Evolutionary conservation across 92 coral and sea anemone species (phyloP), one percentile per base, ranked within the genome.

Genomic region (Epizoanthus ramosus): DNA sequence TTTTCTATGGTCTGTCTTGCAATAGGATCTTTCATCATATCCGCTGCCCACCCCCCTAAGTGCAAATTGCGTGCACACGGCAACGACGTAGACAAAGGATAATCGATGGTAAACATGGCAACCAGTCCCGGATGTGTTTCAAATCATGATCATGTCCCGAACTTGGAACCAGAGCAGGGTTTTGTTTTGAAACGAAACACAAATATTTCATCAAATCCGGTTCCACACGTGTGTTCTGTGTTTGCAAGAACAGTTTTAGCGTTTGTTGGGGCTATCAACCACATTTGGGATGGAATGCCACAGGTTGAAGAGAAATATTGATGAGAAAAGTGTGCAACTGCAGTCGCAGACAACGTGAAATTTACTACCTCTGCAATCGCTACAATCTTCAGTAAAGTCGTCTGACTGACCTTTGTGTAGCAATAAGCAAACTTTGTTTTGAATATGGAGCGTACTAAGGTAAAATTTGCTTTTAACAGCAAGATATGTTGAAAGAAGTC

Each of bases 11-110:
- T n/a, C n/a, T n/a, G n/a, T n/a, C n/a, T n/a, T n/a, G n/a, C n/a
- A n/a, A n/a, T n/a, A n/a, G n/a, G n/a, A n/a, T 37, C 5, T 37
- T 37, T 3, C 43, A 37, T 37, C 3, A 37, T 37, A 37, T 57
- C n/a, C 82, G 22, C 82, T 59, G 59, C 82, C 82, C 82, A 60
- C 71, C 43, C 82, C 82, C 31, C 71, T 19, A 77, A 59, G 82
- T 60, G 25, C 15, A 41, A 61, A 61, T 39, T 75, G 79, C 68
- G 75, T 61, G 79, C 74, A 71, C 94, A 52, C 86, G 86, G 93
- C 93, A 92, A 92, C 93, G 80, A 79, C 88, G 80, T 69, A 71
- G 93, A 92, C 97, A 92, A 92, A 90, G 90, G 97, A 41, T 39
- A 77, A 77, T 77, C 39, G 70, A 37, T 77, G 57, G 89, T 88